Base-by-base conservation (phyloP, 2,113 vertebrate genomes). In the Aix galericulata region DNA sequence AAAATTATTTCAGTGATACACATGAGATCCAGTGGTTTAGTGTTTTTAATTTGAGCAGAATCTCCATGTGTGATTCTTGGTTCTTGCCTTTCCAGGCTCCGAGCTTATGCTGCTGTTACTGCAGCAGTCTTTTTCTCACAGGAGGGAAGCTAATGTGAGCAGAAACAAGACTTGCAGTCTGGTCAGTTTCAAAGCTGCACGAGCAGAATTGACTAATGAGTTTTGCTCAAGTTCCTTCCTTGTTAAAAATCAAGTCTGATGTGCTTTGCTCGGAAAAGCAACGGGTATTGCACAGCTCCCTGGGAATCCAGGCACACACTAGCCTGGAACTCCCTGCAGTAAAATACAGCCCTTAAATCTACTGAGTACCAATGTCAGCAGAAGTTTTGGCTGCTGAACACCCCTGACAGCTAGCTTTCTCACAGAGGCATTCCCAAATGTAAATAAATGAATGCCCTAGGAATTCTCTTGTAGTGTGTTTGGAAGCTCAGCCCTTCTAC, bases 261-360 rank as follows among this genome's bases (percentile, higher is more conserved):
- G 46, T 44, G 21, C 77, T 50, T 80, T 83, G 8, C 42, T 12
- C 56, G n/a, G 52, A 62, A 91, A 63, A 82, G 36, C 50, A 25
- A 4, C 3, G 4, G 23, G 8, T 21, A 7, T 48, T 81, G 56
- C 1, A 0, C 48, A 81, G 21, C 17, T 78, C 1, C 0, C 1
- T 2, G 32, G 42, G 52, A 86, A 58, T 86, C 89, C 29, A 38
- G 80, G 40, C 71, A 60, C 8, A 29, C 73, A 52, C 44, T 14
- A 29, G 16, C 36, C 52, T 16, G 4, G 2, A 77, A 4, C 16
- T 17, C 3, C 14, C 38, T 85, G 31, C 0, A 0, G 34, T 91
- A 77, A 85, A 89, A 42, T 4, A 48, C 5, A 32, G 46, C 40
- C 32, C 56, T 82, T 29, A 9, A 14, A 76, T 25, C 22, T 60